Conservation (phyloP, 2,797 vertebrate species). For the Takifugu rubripes region DNA sequence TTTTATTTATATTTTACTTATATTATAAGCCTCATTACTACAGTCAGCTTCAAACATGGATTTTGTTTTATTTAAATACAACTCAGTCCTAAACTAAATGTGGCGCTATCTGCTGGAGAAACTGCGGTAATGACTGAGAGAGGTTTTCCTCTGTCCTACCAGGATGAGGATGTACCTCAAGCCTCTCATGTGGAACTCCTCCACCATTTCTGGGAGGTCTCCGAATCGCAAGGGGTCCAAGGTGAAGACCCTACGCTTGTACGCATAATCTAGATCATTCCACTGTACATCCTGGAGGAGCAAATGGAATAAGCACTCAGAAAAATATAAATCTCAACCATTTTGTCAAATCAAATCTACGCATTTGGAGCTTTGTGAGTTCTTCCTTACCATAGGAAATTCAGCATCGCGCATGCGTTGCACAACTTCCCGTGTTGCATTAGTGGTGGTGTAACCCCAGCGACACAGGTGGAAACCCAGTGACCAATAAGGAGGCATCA, state of each 20-base stretch:
- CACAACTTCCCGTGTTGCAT: slow-evolving; percentile 78
- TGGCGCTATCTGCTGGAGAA: slow-evolving; percentile 57
- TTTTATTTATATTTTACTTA: no score
- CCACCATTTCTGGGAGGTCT: slow-evolving; percentile 86
- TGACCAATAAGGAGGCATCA: slow-evolving; percentile 95
- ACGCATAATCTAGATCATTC: slow-evolving; percentile 92
- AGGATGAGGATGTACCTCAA: slow-evolving; percentile 90
- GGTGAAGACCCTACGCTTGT: slow-evolving; percentile 85
- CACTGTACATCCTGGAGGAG: slow-evolving; percentile 90
- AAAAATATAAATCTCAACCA: not conserved
- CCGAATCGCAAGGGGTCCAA: slow-evolving; percentile 81
- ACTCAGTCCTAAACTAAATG: not conserved
- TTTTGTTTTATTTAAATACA: not conserved
- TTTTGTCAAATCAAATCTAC: not conserved
- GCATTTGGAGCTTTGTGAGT: not conserved
- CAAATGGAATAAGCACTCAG: slow-evolving; percentile 3
- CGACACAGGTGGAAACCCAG: slow-evolving; percentile 96
- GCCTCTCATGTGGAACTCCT: slow-evolving; percentile 81
- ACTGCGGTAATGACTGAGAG: not conserved
- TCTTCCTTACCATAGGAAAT: slow-evolving; percentile 81
- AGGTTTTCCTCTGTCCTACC: slow-evolving; percentile 67
- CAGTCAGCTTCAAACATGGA: no score
- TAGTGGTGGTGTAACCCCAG: slow-evolving; percentile 89
- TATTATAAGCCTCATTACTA: no score
- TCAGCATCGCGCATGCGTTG: slow-evolving; percentile 80